Evolutionary conservation across 2,888 invertebrate species (phyloP).

Genomic region (Apodemia duryi): DNA sequence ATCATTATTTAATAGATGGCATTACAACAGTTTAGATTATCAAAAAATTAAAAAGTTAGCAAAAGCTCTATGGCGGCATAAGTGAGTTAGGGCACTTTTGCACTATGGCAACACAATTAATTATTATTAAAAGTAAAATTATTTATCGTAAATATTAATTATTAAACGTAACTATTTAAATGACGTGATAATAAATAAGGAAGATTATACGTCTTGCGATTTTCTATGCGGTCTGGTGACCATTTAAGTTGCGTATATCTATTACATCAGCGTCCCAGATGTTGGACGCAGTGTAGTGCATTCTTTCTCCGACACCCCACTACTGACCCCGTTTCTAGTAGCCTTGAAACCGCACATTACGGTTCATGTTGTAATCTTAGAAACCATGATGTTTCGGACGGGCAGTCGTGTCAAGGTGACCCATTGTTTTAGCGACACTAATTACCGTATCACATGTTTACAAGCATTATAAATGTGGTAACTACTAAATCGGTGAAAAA

Average conservation of each 20-base stretch:
- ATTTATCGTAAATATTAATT: too few species aligned
- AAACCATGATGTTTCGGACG: constrained; percentile 41
- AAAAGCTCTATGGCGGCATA: too few species aligned
- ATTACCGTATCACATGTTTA: neutral
- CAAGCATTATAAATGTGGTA: neutral
- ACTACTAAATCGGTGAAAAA: too few species aligned
- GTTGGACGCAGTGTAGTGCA: constrained; percentile 26
- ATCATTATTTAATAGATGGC: too few species aligned
- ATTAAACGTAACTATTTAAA: too few species aligned
- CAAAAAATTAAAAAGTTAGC: too few species aligned
- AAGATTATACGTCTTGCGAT: neutral
- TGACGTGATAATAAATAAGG: neutral
- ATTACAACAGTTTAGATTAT: too few species aligned
- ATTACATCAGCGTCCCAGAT: constrained; percentile 54
- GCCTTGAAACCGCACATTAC: constrained; percentile 54
- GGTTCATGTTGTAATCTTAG: constrained; percentile 50
- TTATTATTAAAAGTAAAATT: too few species aligned
- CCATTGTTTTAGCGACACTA: constrained; percentile 23
- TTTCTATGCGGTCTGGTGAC: constrained; percentile 34
- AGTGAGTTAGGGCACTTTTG: too few species aligned
- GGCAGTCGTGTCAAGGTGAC: constrained; percentile 50
- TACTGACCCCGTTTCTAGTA: constrained; percentile 47
- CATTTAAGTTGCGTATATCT: constrained; percentile 26
- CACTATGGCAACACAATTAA: too few species aligned
- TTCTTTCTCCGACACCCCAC: constrained; percentile 20